Percentiles rank a stretch among this genome's conserved stretches.
Evolutionary conservation across 2,113 vertebrate species (phyloP).

Genomic region (Oryzias javanicus): DNA sequence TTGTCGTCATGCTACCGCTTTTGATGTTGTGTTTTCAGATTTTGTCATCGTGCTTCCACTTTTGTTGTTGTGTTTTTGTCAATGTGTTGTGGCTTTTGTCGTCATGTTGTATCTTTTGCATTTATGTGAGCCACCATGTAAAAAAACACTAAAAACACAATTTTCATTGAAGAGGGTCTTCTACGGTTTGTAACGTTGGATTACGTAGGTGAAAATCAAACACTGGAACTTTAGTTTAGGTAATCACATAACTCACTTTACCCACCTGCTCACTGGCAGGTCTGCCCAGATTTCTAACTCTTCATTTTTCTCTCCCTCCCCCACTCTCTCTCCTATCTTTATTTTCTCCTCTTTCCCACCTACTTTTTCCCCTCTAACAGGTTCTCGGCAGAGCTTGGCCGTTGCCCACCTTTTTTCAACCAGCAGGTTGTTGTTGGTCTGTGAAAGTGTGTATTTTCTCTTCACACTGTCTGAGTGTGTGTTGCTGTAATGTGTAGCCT

Average conservation of each 20-base stretch:
- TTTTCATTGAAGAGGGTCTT: not conserved
- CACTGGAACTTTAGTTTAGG: no score
- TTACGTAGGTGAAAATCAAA: not conserved
- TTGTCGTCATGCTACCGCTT: no score
- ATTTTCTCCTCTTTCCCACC: constrained; percentile 21
- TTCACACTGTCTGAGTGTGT: constrained; percentile 16
- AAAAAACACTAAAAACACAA: no score
- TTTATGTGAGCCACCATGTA: no score
- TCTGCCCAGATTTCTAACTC: not conserved
- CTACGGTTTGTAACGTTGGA: not conserved
- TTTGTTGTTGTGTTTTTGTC: no score
- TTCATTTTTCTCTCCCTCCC: constrained; percentile 14
- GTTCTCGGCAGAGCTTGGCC: constrained; percentile 68
- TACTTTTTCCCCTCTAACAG: constrained; percentile 24
- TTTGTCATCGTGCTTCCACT: no score
- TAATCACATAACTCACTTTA: no score
- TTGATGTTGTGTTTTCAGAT: no score
- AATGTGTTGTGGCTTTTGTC: no score
- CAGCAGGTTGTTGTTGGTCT: constrained; percentile 65
- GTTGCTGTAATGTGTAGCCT: constrained; percentile 28
- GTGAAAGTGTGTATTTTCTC: constrained; percentile 39
- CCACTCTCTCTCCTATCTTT: constrained; percentile 39
- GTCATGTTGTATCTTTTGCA: no score
- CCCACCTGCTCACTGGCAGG: not conserved
- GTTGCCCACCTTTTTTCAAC: constrained; percentile 67